phyloP scores from a whole-genome alignment of 2,113 vertebrate species.

The Pelecanoides urinatrix region DNA sequence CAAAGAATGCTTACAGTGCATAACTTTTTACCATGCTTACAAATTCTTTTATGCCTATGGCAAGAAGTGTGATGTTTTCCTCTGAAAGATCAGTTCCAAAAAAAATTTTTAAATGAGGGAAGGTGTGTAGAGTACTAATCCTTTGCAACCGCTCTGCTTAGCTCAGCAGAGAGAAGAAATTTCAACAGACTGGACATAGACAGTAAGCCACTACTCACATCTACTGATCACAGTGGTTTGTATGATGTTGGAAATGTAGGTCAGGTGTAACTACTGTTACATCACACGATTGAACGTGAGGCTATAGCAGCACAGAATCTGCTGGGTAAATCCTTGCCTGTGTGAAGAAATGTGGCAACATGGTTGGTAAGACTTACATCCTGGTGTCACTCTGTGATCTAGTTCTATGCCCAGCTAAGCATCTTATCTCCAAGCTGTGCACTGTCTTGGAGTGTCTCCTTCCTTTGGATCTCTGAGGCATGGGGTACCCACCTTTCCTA shows the following conservation, averaged over 20 bases:
- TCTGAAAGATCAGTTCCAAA: neutral
- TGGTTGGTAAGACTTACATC: neutral
- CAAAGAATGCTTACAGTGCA: neutral
- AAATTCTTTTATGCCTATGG: neutral
- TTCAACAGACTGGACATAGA: neutral
- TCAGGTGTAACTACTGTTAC: neutral
- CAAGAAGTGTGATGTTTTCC: neutral
- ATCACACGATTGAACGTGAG: neutral
- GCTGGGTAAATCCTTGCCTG: neutral
- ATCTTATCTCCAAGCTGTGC: neutral
- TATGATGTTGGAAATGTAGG: neutral
- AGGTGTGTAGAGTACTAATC: fast-evolving
- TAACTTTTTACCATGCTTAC: neutral
- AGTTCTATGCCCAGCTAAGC: neutral
- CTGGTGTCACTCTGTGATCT: neutral
- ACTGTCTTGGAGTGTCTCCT: neutral
- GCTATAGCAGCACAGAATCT: neutral
- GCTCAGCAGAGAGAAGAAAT: neutral
- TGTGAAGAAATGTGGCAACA: neutral
- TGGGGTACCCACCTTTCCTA: neutral
- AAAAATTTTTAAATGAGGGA: neutral
- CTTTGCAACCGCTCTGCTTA: neutral
- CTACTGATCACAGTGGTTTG: neutral
- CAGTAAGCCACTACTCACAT: neutral
- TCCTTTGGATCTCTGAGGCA: neutral